Evolutionary conservation across 2,113 vertebrate species (phyloP).

Genomic region (Cygnus atratus): DNA sequence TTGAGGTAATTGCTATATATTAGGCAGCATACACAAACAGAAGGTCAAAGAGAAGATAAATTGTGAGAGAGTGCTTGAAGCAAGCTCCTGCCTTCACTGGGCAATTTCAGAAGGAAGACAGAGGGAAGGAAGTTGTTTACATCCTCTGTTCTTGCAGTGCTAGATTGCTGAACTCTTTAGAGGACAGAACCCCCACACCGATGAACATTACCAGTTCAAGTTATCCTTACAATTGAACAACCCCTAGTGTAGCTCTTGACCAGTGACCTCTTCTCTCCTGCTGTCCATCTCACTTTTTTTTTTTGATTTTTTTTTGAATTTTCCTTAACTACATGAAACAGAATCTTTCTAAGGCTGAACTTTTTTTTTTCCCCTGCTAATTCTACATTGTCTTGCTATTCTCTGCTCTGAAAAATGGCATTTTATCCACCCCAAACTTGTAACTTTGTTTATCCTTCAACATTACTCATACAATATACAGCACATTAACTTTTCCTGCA

Average conservation of each 20-base stretch:
- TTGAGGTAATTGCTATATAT: conserved; percentile 13
- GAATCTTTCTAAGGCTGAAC: neutral
- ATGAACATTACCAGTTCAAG: conserved; percentile 13
- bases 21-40: conserved; percentile 19
- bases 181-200: neutral
- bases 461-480: neutral
- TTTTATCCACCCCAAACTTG: neutral
- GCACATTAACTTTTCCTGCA: neutral
- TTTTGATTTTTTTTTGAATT: too few relatives aligned
- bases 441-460: neutral
- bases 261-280: conserved; percentile 8
- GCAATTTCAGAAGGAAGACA: conserved; percentile 30
- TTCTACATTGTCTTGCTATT: neutral
- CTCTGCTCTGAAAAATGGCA: neutral
- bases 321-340: neutral
- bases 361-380: neutral
- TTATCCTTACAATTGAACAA: conserved; percentile 20
- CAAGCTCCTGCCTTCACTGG: neutral
- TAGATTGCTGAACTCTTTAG: neutral
- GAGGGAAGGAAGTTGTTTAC: conserved; percentile 10
- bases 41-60: conserved; percentile 45
- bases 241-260: conserved; percentile 4
- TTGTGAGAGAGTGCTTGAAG: conserved; percentile 22
- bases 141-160: neutral
- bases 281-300: neutral